These are phyloP conservation scores for Okapia johnstoni DNA, from an alignment of 2,113 vertebrate genomes.

Conservation along the genomic window DNA sequence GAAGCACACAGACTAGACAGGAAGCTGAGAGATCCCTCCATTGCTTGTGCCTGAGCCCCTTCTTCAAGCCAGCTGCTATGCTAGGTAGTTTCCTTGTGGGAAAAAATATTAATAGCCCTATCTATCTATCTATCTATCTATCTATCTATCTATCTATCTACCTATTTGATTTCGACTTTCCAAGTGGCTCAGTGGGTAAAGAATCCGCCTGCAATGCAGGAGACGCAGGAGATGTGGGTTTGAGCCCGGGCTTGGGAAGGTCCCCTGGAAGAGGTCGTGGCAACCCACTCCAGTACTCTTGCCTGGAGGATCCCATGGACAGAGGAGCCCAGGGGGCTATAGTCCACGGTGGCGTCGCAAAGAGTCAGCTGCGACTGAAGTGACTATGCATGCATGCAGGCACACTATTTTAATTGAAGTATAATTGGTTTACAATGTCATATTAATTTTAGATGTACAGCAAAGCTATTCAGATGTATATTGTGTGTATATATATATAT, in stretches of 20 bases:
- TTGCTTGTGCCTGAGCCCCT: neutral
- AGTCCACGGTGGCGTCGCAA: accelerated
- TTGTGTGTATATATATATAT: accelerated
- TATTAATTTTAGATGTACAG: neutral
- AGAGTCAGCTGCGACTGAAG: neutral
- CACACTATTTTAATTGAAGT: neutral
- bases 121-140: neutral
- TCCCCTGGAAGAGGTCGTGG: neutral
- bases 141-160: neutral
- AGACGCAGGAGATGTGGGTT: neutral
- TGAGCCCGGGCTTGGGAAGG: neutral
- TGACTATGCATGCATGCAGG: accelerated
- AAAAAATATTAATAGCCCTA: neutral
- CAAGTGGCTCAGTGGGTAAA: neutral
- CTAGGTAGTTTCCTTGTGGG: neutral
- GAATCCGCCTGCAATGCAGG: neutral
- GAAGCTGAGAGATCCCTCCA: neutral
- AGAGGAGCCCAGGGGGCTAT: neutral
- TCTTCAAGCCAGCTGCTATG: neutral
- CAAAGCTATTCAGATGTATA: neutral
- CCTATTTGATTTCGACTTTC: neutral
- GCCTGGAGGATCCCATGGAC: neutral
- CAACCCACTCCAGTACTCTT: neutral
- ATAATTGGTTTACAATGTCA: neutral
- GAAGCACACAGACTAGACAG: neutral